A percentile compares a stretch with the other conserved stretches of the same genome.
Evolutionary conservation across 2,797 vertebrate species (phyloP).

Genomic region (Eidolon dupreanum): DNA sequence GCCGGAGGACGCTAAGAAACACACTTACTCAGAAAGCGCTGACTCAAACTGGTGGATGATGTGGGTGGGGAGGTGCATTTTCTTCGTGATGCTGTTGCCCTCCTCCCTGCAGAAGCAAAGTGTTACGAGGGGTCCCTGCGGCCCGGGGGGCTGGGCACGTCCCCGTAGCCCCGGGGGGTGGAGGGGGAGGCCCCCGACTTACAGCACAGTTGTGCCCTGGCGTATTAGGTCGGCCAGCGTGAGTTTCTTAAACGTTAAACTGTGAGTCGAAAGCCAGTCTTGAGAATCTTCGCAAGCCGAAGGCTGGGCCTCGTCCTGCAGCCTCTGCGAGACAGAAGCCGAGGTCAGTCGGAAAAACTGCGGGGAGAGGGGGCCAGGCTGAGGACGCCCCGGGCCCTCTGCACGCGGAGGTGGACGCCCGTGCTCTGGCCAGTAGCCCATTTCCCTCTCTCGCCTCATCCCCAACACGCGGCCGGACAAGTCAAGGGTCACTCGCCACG

Average conservation of each 20-base stretch:
- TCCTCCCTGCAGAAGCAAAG: slow-evolving; percentile 74
- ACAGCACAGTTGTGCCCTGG: slow-evolving; percentile 73
- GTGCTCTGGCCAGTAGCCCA: not conserved
- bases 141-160: not conserved
- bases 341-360: not conserved
- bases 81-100: slow-evolving; percentile 32
- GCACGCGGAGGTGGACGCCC: not conserved
- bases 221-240: slow-evolving; percentile 83
- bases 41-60: slow-evolving; percentile 82
- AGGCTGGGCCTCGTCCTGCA: slow-evolving; percentile 19
- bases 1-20: not conserved
- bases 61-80: slow-evolving; percentile 78
- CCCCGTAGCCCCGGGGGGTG: fast-evolving
- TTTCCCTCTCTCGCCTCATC: not conserved
- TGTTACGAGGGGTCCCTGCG: not conserved
- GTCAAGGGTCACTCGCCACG: not conserved
- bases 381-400: too few relatives aligned
- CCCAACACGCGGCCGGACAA: not conserved
- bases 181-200: slow-evolving; percentile 65
- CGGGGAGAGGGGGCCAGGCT: not conserved
- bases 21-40: slow-evolving; percentile 86
- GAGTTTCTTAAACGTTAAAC: slow-evolving; percentile 84
- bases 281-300: slow-evolving; percentile 75
- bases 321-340: slow-evolving; percentile 74
- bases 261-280: slow-evolving; percentile 84